Conservation (phyloP, 1,140 invertebrate genomes). For the Leucophenga varia region DNA sequence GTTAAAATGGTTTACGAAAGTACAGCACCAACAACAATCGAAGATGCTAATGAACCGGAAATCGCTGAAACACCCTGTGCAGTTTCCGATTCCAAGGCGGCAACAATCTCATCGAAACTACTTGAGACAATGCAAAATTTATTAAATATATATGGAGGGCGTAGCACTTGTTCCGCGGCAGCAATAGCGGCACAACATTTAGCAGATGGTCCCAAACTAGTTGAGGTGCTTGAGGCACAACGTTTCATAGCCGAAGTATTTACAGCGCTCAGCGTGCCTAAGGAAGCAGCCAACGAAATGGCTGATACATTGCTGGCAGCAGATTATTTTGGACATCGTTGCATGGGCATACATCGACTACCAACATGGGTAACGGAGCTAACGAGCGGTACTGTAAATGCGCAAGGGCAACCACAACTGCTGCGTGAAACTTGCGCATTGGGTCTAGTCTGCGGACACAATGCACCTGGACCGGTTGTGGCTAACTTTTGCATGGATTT, state of each 20-base stretch:
- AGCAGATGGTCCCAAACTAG: too few species aligned
- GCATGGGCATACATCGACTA: constrained; percentile 70
- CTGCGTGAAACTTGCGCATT: constrained; percentile 71
- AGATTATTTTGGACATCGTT: constrained; percentile 82
- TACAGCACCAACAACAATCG: too few species aligned
- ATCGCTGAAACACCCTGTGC: too few species aligned
- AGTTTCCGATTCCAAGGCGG: too few species aligned
- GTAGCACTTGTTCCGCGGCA: too few species aligned
- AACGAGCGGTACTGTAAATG: constrained; percentile 11
- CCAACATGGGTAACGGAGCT: constrained; percentile 21
- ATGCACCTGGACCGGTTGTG: constrained; percentile 79
- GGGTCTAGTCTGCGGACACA: constrained; percentile 78
- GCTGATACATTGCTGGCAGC: constrained; percentile 77
- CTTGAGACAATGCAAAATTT: too few species aligned
- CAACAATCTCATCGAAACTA: too few species aligned
- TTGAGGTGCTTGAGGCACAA: constrained; percentile 21
- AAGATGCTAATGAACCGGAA: too few species aligned
- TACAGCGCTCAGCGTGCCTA: constrained; percentile 23
- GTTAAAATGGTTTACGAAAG: too few species aligned
- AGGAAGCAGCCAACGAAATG: constrained; percentile 64
- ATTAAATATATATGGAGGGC: too few species aligned
- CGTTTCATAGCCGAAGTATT: constrained; percentile 25
- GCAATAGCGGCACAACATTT: too few species aligned
- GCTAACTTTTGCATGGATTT: constrained; percentile 86
- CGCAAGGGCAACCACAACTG: constrained; percentile 62